Percentiles rank a stretch among this genome's conserved stretches.
Conservation (phyloP, 2,797 vertebrate species). For the Molossus alvarezi region DNA sequence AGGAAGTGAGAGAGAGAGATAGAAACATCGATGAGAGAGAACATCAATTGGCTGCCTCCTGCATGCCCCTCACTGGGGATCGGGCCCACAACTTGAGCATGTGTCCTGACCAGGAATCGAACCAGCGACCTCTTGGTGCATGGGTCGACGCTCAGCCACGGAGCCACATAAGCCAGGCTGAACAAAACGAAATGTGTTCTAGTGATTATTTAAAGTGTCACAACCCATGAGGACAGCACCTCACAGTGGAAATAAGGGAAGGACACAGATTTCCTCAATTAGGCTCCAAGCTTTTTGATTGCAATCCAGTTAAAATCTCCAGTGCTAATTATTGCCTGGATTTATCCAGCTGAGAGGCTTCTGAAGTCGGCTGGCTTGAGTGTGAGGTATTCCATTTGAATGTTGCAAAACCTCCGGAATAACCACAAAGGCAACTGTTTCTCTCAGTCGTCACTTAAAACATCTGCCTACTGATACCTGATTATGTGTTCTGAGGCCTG, state of each 20-base stretch:
- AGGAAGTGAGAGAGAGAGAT: too few relatives aligned
- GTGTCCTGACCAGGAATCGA: too few relatives aligned
- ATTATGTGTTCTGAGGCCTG: constrained; percentile 78
- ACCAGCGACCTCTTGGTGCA: too few relatives aligned
- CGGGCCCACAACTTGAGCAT: too few relatives aligned
- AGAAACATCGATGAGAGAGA: too few relatives aligned
- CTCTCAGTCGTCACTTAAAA: constrained; percentile 74
- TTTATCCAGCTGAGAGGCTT: not conserved
- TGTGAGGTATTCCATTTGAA: constrained; percentile 62
- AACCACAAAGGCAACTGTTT: constrained; percentile 80
- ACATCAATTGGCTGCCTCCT: too few relatives aligned
- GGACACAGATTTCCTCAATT: not conserved
- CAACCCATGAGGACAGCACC: not conserved
- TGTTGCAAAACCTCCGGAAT: constrained; percentile 72
- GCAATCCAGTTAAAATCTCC: constrained; percentile 37
- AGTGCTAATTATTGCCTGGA: constrained; percentile 67
- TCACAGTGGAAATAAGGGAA: constrained; percentile 46
- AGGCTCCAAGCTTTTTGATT: constrained; percentile 54
- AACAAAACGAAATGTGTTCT: not conserved
- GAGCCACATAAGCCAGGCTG: too few relatives aligned
- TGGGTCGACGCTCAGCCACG: too few relatives aligned
- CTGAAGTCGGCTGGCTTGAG: not conserved
- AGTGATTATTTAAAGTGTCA: not conserved
- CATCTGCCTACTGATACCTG: constrained; percentile 79
- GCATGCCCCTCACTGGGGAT: too few relatives aligned